These are phyloP conservation scores for Mesoclemmys tuberculata DNA, from an alignment of 2,113 vertebrate species.

Conservation along the genomic window DNA sequence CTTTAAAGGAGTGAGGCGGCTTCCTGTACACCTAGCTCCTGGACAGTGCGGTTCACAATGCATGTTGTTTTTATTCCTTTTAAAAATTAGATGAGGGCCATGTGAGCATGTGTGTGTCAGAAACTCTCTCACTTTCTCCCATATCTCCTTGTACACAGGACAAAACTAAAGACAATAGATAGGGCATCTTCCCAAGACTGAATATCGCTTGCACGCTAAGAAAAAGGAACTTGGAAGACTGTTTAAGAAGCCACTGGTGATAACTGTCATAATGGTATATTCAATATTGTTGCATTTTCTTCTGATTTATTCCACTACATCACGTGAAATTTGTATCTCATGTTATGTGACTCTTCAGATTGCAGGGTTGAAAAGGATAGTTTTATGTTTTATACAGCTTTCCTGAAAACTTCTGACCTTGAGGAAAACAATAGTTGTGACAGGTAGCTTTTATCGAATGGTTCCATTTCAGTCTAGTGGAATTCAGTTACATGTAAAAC, in stretches of 20 bases:
- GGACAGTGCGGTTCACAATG: no score
- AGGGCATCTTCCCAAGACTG: neutral
- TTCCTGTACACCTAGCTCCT: no score
- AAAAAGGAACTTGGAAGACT: neutral
- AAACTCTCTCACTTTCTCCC: no score
- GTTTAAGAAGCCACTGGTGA: neutral
- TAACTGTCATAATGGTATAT: neutral
- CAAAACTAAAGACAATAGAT: neutral
- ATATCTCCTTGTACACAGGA: no score
- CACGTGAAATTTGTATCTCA: neutral
- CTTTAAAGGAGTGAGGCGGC: no score
- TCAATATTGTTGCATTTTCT: neutral
- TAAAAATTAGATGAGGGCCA: no score
- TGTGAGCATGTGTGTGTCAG: no score
- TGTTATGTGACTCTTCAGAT: neutral
- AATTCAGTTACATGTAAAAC: neutral
- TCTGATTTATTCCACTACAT: neutral
- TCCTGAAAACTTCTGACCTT: neutral
- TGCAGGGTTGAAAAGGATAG: neutral
- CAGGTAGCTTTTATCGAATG: neutral
- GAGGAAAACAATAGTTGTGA: neutral
- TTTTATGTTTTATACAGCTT: neutral
- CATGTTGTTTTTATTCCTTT: no score
- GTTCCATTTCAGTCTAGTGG: neutral
- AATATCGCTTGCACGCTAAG: neutral